phyloP scores from a whole-genome alignment of 2,113 vertebrate species.

The Myiagra hebetior region DNA sequence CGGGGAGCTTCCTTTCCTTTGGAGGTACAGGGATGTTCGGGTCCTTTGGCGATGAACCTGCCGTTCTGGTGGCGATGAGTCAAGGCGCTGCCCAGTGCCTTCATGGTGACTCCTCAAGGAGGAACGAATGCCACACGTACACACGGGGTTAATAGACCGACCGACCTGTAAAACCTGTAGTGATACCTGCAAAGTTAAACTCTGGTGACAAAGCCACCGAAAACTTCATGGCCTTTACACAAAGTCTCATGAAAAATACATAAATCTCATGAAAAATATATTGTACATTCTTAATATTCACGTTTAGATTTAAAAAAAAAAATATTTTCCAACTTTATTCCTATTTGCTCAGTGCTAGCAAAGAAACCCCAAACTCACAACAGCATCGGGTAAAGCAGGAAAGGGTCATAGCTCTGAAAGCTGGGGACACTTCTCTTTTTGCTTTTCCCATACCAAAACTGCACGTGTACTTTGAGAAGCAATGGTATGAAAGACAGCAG shows the following conservation, averaged over 20 bases:
- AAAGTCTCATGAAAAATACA: not conserved
- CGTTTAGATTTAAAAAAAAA: not conserved
- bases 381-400: rapidly evolving
- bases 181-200: not conserved
- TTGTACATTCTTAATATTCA: not conserved
- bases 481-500: not conserved
- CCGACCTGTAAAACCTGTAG: not conserved
- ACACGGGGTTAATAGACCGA: rapidly evolving
- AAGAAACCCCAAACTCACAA: not conserved
- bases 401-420: not conserved
- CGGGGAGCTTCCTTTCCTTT: no score
- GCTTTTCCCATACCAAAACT: not conserved
- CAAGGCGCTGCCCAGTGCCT: rapidly evolving
- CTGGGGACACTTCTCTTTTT: rapidly evolving
- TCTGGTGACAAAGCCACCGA: not conserved
- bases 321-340: not conserved
- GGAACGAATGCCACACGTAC: rapidly evolving
- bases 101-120: no score
- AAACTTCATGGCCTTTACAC: not conserved
- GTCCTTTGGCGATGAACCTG: rapidly evolving
- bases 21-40: rapidly evolving
- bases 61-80: rapidly evolving
- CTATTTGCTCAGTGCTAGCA: not conserved
- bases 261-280: not conserved
- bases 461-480: not conserved